phyloP scores from a whole-genome alignment of 2,797 vertebrate species.

The Danio jaintianensis region DNA sequence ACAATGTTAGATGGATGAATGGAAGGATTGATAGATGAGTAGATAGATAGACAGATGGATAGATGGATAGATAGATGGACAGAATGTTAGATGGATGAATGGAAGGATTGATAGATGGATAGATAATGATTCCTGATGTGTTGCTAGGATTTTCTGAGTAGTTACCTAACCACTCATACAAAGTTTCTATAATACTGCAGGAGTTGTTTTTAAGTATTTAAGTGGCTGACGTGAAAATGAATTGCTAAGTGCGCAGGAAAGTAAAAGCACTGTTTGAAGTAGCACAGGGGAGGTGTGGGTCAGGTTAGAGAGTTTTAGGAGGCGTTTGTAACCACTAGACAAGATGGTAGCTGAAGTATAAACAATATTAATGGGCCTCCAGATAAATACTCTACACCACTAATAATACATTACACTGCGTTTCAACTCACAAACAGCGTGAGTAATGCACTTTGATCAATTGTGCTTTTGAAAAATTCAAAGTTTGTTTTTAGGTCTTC shows the following conservation, averaged over 20 bases:
- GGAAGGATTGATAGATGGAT: too few species aligned
- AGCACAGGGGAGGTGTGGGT: not conserved
- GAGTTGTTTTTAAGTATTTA: not conserved
- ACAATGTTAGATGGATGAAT: too few species aligned
- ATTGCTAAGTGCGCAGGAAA: not conserved
- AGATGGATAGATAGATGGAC: too few species aligned
- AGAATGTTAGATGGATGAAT: too few species aligned
- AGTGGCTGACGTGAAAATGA: not conserved
- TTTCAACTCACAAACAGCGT: not conserved
- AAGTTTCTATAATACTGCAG: not conserved
- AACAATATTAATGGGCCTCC: not conserved
- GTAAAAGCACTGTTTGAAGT: conserved; percentile 4
- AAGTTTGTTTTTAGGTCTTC: not conserved
- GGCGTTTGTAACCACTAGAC: not conserved
- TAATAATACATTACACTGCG: conserved; percentile 26
- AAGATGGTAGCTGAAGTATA: not conserved
- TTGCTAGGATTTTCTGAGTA: not conserved
- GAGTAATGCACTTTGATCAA: conserved; percentile 1
- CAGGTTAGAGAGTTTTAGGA: not conserved
- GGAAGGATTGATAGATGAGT: too few species aligned
- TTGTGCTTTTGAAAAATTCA: conserved; percentile 4
- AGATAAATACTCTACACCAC: conserved; percentile 1
- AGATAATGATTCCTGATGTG: too few species aligned
- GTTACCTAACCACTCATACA: not conserved
- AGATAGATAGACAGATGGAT: too few species aligned